phyloP scores from a whole-genome alignment of 2,797 vertebrate genomes.

The Acrossocheilus wenchowensis region DNA sequence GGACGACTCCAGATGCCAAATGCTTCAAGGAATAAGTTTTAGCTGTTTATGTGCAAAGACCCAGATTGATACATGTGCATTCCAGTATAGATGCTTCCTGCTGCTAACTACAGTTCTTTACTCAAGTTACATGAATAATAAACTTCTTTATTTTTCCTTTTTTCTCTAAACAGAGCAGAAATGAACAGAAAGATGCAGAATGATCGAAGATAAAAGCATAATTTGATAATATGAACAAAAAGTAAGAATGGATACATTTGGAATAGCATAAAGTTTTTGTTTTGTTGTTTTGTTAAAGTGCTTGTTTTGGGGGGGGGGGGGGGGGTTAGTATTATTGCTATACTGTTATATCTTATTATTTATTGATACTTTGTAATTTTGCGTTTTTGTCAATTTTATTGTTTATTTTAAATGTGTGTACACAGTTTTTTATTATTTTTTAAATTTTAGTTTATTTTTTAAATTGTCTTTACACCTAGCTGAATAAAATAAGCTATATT shows the following conservation, averaged over 20 bases:
- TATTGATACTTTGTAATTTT: background rate
- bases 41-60: background rate
- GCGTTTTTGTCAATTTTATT: background rate
- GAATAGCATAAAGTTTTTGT: background rate
- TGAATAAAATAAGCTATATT: background rate
- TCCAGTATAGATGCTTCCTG: background rate
- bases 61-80: background rate
- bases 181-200: no score
- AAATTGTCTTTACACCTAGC: background rate
- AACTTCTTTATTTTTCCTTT: background rate
- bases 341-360: background rate
- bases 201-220: no score
- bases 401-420: background rate
- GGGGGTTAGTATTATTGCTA: background rate
- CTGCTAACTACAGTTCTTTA: background rate
- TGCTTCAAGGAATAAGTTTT: background rate
- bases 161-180: background rate
- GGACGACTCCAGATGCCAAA: background rate
- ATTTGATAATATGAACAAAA: background rate
- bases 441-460: background rate
- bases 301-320: no score
- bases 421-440: background rate
- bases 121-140: background rate
- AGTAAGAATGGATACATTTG: background rate
- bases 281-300: no score